Evolutionary conservation across 2,888 invertebrate genomes (phyloP), one percentile per base, ranked within the genome.

Genomic region (Drosophila borborema): DNA sequence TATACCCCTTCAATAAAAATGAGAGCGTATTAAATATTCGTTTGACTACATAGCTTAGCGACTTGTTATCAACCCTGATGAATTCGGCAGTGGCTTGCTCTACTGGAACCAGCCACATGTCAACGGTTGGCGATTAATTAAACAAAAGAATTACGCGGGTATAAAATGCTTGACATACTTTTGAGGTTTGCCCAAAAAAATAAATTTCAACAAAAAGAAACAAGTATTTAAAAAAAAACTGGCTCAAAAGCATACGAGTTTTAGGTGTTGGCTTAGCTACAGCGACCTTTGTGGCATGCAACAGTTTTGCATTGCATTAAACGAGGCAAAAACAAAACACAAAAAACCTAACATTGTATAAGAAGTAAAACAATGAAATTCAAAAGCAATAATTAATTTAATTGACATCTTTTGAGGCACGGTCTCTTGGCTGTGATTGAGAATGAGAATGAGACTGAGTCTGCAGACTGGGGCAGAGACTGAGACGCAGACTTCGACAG

Each of bases 141-240:
- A 87, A 85, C 80, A 80, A 80, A 80, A 86, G 90, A 92, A 91
- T 92, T 91, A 92, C 88, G 90, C 92, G 91, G 90, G 91, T 86
- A 87, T 80, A 78, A 91, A 91, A 89, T 87, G 90, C 89, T 90
- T 91, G 91, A 92, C 91, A 91, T 92, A 91, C 85, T 86, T 92
- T 82, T 74, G 71, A 63, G 68, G 67, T 70, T 66, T 67, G 64
- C 48, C 74, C 81, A 54, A 86, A 86, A 86, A 81, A 60, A 28
- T 6, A 34, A 53, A 38, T 43, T 51, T 36, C 28, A 10, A 56
- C 45, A 62, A 18, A 51, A 43, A 41, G 6, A 55, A 18, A 18
- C 28, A 55, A 41, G 40, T 12, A 55, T 43, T 41, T 28, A 28
- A 28, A 28, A 28, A 31, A 59, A 69, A 81, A 86, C 68, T 74